phyloP scores from a whole-genome alignment of 2,113 vertebrate genomes.

The Myotis davidii region DNA sequence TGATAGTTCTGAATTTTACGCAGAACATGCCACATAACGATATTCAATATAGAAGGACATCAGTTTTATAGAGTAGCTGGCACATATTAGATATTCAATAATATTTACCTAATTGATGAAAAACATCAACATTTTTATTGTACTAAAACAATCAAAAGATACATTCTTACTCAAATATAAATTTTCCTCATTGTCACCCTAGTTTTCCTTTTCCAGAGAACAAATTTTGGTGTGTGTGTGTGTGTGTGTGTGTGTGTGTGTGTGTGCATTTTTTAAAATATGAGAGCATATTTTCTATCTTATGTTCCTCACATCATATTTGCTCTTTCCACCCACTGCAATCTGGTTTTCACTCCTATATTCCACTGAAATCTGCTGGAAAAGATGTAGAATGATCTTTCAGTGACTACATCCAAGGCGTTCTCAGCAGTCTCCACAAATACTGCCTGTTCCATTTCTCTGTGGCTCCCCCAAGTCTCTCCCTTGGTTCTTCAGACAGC shows the following conservation, averaged over 20 bases:
- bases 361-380: slow-evolving; percentile 40
- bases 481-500: not conserved
- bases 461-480: not conserved
- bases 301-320: slow-evolving; percentile 52
- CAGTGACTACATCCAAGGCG: not conserved
- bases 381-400: slow-evolving; percentile 24
- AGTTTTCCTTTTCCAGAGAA: slow-evolving; percentile 27
- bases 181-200: not conserved
- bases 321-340: slow-evolving; percentile 66
- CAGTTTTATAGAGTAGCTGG: not conserved
- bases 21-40: not conserved
- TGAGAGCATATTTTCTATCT: slow-evolving; percentile 61
- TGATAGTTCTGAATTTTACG: not conserved
- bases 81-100: not conserved
- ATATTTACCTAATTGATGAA: not conserved
- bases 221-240: not conserved
- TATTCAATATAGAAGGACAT: not conserved
- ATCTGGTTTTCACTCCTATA: slow-evolving; percentile 63
- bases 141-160: not conserved
- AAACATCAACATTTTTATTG: not conserved
- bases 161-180: not conserved
- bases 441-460: not conserved
- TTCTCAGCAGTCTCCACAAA: not conserved
- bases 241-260: not conserved
- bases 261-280: not conserved